Percentiles rank a stretch among this genome's conserved stretches.
Conservation (phyloP, 2,797 vertebrate species). For the Melanotaenia maccullochi region DNA sequence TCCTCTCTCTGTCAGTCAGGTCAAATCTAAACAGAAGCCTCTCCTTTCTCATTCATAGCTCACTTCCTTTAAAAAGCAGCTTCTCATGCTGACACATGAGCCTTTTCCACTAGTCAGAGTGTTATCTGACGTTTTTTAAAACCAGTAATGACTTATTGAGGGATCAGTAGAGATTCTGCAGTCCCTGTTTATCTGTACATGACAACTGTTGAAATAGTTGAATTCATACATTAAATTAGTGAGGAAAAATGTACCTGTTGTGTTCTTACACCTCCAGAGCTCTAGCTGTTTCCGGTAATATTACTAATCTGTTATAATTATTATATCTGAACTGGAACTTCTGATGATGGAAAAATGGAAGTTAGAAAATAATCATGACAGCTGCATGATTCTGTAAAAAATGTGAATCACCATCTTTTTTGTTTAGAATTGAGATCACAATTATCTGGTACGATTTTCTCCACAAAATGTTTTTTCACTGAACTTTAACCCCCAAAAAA, state of each 20-base stretch:
- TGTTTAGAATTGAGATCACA: too few species aligned
- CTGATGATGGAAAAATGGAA: neutral
- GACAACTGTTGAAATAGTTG: neutral
- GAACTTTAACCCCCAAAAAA: too few species aligned
- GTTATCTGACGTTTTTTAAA: neutral
- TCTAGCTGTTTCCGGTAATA: neutral
- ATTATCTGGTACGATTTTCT: too few species aligned
- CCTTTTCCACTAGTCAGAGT: neutral
- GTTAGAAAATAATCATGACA: too few species aligned
- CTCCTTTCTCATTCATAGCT: slow-evolving; percentile 44
- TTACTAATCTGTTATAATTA: neutral
- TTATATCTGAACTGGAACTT: neutral
- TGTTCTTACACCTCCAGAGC: neutral
- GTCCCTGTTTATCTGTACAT: neutral
- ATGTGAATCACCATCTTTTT: too few species aligned
- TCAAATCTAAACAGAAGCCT: slow-evolving; percentile 60
- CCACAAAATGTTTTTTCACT: too few species aligned
- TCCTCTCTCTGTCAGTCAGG: slow-evolving; percentile 60
- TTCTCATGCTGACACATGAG: slow-evolving; percentile 54
- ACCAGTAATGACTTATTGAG: neutral
- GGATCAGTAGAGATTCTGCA: neutral
- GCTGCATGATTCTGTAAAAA: too few species aligned
- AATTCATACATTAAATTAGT: neutral
- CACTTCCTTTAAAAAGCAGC: slow-evolving; percentile 43
- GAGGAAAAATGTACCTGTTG: neutral